These are phyloP conservation scores for Pyrgus malvae DNA, from an alignment of 2,888 invertebrate species.

Conservation along the genomic window DNA sequence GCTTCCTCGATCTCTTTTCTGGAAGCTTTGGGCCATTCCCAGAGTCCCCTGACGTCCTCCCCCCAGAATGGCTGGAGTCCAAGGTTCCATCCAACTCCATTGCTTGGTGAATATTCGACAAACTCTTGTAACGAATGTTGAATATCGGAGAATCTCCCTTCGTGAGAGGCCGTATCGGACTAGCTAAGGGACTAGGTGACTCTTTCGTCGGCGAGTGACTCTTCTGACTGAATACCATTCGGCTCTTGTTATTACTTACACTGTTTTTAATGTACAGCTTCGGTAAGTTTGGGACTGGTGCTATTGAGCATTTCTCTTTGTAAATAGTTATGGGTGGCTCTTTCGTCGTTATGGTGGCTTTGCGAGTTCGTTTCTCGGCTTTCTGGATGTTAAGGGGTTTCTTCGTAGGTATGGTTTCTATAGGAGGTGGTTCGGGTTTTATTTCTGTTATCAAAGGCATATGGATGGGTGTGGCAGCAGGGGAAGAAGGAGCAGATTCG, in stretches of 20 bases:
- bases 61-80: conserved; percentile 94
- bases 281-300: conserved; percentile 81
- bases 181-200: conserved; percentile 83
- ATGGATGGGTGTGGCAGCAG: conserved; percentile 79
- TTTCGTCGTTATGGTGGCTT: conserved; percentile 82
- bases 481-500: conserved; percentile 81
- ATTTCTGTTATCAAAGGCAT: conserved; percentile 80
- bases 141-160: conserved; percentile 89
- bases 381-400: conserved; percentile 82
- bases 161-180: conserved; percentile 75
- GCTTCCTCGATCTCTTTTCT: conserved; percentile 89
- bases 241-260: conserved; percentile 83
- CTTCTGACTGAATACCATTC: conserved; percentile 86
- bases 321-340: conserved; percentile 79
- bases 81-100: conserved; percentile 91
- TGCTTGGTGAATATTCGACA: conserved; percentile 87
- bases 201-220: conserved; percentile 88
- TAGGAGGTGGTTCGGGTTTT: conserved; percentile 94
- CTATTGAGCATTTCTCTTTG: conserved; percentile 82
- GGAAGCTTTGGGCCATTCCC: conserved; percentile 89
- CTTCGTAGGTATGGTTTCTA: conserved; percentile 94
- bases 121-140: conserved; percentile 87
- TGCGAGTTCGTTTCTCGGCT: conserved; percentile 89
- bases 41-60: conserved; percentile 92
- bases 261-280: conserved; percentile 91